A percentile compares a stretch with the other conserved stretches of the same genome.
phyloP scores from a whole-genome alignment of 2,113 vertebrate species.

The Muntiacus reevesi region DNA sequence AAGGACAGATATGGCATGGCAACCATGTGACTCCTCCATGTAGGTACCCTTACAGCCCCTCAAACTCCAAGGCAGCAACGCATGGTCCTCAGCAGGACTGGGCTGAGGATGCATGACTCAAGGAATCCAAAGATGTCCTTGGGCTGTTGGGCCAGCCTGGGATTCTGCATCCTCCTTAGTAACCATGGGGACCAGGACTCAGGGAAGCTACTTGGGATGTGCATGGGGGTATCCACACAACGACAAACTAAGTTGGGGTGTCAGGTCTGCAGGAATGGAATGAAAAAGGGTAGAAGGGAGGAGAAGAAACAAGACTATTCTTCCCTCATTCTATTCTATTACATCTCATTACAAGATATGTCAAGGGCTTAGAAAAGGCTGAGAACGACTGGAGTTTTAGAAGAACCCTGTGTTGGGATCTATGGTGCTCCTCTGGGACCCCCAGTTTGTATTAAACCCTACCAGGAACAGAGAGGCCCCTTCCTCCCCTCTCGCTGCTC shows the following conservation, averaged over 20 bases:
- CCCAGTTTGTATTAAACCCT: background rate
- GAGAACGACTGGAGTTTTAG: background rate
- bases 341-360: background rate
- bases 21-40: accelerated
- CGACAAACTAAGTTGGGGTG: background rate
- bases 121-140: background rate
- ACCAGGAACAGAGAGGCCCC: background rate
- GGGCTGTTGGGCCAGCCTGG: background rate
- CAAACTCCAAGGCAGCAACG: background rate
- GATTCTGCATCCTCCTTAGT: background rate
- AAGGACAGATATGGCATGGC: background rate
- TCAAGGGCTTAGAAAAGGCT: background rate
- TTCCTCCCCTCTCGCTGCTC: background rate
- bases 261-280: background rate
- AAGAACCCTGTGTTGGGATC: background rate
- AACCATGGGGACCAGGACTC: background rate
- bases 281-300: background rate
- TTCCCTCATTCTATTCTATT: background rate
- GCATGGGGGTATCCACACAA: background rate
- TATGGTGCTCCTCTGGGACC: background rate
- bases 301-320: background rate
- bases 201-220: background rate
- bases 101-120: background rate
- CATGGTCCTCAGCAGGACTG: background rate
- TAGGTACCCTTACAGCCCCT: background rate